These are phyloP conservation scores for Samia ricini DNA, from an alignment of 1,140 invertebrate genomes.

Conservation along the genomic window DNA sequence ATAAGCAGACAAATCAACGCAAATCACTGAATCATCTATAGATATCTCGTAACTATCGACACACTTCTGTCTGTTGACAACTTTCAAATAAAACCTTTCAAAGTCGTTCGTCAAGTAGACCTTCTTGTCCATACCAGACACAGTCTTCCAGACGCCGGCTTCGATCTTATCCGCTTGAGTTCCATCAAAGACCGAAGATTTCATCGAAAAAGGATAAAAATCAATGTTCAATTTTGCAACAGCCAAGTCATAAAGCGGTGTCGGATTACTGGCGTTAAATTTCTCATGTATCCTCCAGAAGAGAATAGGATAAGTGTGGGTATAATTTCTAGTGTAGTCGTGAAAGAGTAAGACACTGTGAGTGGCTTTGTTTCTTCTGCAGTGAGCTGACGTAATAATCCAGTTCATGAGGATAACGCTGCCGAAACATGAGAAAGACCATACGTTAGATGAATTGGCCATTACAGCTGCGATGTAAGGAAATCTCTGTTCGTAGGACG, in stretches of 20 bases:
- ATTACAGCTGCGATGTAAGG: conserved; percentile 22
- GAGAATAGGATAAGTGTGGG: conserved; percentile 46
- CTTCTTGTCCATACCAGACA: conserved; percentile 56
- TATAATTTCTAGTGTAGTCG: conserved; percentile 47
- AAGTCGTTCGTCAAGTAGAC: conserved; percentile 61
- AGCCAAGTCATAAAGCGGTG: conserved; percentile 49
- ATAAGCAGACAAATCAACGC: conserved; percentile 46
- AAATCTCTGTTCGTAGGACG: conserved; percentile 6
- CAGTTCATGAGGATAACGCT: conserved; percentile 52
- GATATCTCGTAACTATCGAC: conserved; percentile 44
- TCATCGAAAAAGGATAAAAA: conserved; percentile 26
- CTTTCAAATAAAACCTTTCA: conserved; percentile 33
- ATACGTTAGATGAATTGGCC: conserved; percentile 38
- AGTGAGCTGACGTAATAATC: conserved; percentile 61
- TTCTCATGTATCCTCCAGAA: conserved; percentile 58
- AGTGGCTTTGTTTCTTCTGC: conserved; percentile 34
- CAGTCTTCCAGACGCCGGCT: conserved; percentile 60
- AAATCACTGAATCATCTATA: conserved; percentile 46
- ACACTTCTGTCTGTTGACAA: conserved; percentile 28
- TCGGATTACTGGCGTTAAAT: conserved; percentile 34
- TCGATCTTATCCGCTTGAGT: conserved; percentile 20
- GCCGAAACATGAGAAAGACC: conserved; percentile 58
- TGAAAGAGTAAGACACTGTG: conserved; percentile 48
- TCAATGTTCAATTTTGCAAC: conserved; percentile 54
- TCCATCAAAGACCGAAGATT: conserved; percentile 41